Conservation (phyloP, 2,888 invertebrate species). For the Ligdia adustata region DNA sequence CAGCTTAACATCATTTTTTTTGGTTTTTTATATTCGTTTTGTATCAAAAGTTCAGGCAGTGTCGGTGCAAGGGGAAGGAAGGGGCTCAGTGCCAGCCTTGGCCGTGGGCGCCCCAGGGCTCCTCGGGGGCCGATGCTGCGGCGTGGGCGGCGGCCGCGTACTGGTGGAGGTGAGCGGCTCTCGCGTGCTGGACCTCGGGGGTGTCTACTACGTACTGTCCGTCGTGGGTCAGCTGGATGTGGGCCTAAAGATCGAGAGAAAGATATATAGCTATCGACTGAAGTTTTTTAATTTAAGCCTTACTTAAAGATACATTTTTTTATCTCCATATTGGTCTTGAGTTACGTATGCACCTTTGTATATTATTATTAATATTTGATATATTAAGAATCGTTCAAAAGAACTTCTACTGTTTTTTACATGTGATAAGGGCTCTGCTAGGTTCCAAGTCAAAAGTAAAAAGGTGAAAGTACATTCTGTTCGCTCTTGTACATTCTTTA, state of each 20-base stretch:
- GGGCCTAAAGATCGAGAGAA: constrained; percentile 50
- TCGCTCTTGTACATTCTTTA: too few relatives aligned
- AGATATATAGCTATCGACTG: too few relatives aligned
- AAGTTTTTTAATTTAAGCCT: too few relatives aligned
- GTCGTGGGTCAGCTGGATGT: constrained; percentile 80
- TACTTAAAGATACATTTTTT: too few relatives aligned
- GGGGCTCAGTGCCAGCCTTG: constrained; percentile 72
- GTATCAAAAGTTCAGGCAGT: constrained; percentile 74
- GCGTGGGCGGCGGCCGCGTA: constrained; percentile 75
- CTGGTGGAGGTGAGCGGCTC: constrained; percentile 71
- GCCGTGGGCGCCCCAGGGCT: constrained; percentile 66
- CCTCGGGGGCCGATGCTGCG: constrained; percentile 74
- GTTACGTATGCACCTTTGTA: too few relatives aligned
- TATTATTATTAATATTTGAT: too few relatives aligned
- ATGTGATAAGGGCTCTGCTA: too few relatives aligned
- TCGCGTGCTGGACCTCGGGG: constrained; percentile 78
- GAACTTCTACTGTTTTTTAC: too few relatives aligned
- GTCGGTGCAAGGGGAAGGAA: constrained; percentile 53
- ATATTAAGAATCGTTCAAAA: too few relatives aligned
- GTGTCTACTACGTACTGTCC: constrained; percentile 80
- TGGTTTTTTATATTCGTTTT: constrained; percentile 63
- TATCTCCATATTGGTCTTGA: too few relatives aligned
- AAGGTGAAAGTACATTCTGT: too few relatives aligned
- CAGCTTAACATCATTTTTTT: constrained; percentile 69
- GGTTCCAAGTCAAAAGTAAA: too few relatives aligned